Conservation (phyloP, 2,888 invertebrate genomes). For the Pristionchus entomophagus region DNA sequence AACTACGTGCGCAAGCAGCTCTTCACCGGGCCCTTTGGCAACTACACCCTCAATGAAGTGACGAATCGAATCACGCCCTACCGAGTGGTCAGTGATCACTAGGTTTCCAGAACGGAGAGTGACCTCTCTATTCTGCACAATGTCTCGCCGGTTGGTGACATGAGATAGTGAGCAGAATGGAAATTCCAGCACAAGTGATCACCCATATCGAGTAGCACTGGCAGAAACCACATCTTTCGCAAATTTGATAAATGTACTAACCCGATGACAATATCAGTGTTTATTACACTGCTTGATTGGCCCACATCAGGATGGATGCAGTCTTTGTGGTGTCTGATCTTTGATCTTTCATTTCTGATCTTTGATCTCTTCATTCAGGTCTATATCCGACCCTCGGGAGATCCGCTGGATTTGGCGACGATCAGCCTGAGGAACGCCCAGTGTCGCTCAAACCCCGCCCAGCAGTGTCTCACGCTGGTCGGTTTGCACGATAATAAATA, state of each 20-base stretch:
- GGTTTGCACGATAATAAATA: background rate
- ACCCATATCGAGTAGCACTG: background rate
- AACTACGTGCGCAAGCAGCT: constrained; percentile 19
- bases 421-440: background rate
- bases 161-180: background rate
- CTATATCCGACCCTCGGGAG: background rate
- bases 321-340: background rate
- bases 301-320: no score
- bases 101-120: background rate
- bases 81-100: background rate
- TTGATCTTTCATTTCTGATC: background rate
- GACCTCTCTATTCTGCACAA: background rate
- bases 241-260: background rate
- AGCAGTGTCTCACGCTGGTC: background rate
- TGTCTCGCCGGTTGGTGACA: background rate
- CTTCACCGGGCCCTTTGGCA: constrained; percentile 27
- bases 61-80: constrained; percentile 26
- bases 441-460: background rate
- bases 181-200: background rate
- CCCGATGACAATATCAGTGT: background rate
- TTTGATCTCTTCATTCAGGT: background rate
- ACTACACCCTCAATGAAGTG: constrained; percentile 24
- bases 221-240: background rate
- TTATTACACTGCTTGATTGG: background rate
- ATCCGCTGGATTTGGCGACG: background rate